A percentile compares a stretch with the other conserved stretches of the same genome.
Evolutionary conservation across 2,888 invertebrate species (phyloP).

Genomic region (Drosophila quinaria): DNA sequence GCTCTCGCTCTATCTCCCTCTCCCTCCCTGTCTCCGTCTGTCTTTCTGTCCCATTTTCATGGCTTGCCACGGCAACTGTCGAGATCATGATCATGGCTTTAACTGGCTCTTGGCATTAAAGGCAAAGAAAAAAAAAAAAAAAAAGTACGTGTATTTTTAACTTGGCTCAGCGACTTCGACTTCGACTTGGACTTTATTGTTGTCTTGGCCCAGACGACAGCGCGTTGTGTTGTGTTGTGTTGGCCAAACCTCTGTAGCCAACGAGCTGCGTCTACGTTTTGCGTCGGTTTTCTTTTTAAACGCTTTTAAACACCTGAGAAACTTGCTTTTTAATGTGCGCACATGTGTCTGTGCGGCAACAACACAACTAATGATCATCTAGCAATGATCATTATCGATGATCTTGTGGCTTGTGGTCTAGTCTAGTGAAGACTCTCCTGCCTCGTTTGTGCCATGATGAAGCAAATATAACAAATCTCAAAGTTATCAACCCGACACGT

Average conservation of each 20-base stretch:
- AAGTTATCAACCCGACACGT: slow-evolving; percentile 75
- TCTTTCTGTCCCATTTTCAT: slow-evolving; percentile 61
- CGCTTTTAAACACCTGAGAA: slow-evolving; percentile 82
- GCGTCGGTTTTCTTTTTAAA: slow-evolving; percentile 80
- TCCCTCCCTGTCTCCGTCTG: slow-evolving; percentile 27
- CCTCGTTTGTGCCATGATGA: slow-evolving; percentile 79
- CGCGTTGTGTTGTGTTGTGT: slow-evolving; percentile 27
- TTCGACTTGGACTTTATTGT: slow-evolving; percentile 60
- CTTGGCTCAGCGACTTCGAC: slow-evolving; percentile 41
- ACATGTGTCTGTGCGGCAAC: slow-evolving; percentile 72
- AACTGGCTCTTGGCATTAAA: slow-evolving; percentile 68
- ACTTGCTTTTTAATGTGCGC: slow-evolving; percentile 82
- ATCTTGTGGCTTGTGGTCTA: slow-evolving; percentile 34
- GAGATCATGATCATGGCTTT: slow-evolving; percentile 82
- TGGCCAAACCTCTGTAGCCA: slow-evolving; percentile 6
- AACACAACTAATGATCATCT: slow-evolving; percentile 24
- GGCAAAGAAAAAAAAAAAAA: slow-evolving; percentile 18
- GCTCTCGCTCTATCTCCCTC: slow-evolving; percentile 21
- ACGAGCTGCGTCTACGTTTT: slow-evolving; percentile 25
- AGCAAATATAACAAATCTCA: slow-evolving; percentile 80
- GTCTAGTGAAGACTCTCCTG: not conserved
- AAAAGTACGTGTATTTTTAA: slow-evolving; percentile 76
- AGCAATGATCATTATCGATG: slow-evolving; percentile 24
- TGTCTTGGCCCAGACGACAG: slow-evolving; percentile 58
- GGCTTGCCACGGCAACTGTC: slow-evolving; percentile 59